Evolutionary conservation across 2,888 invertebrate species (phyloP), one percentile per base, ranked within the genome.

Genomic region (Halocaridina rubra): DNA sequence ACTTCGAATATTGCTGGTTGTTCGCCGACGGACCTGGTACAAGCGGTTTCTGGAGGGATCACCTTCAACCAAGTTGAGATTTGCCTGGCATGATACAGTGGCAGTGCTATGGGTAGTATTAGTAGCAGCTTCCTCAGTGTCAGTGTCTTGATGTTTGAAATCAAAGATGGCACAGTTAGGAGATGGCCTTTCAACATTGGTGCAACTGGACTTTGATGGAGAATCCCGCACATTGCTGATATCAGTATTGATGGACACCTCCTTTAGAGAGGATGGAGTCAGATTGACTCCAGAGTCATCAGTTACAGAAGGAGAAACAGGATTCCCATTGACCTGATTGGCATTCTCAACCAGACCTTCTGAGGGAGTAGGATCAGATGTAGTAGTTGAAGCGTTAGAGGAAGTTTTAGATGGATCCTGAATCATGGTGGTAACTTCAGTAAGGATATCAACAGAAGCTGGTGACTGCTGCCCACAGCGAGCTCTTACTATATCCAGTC

Each of bases 141-240:
- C 96, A 16, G 96, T 96, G 90, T 97, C 96, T 91, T 94, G 93
- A 91, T 96, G 96, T 91, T 93, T 95, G 91, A 96, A 96, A 91
- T 96, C 96, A 91, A 95, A 96, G 87, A 94, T 96, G 89, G 94
- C 96, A 90, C 94, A 93, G 91, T 96, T 96, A 3, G 89, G 88
- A 88, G 95, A 22, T 24, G 86, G 82, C 75, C 84, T 95, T 95
- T 91, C 94, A 95, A 89, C 95, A 92, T 91, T 90, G 90, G 81
- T 91, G 90, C 85, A 91, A 86, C 88, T 91, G 91, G 89, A 91
- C 91, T 91, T 91, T 88, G 32, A 87, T 75, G 78, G 80, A 24
- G 80, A 80, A 29, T 78, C 85, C 74, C 75, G 81, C 32, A 72
- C 39, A 57, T 57, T 59, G 57, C 84, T 71, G n/a, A 64, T 30